Evolutionary conservation across 1,140 invertebrate genomes (phyloP), one percentile per base, ranked within the genome.

Genomic region (Drosophila mojavensis): DNA sequence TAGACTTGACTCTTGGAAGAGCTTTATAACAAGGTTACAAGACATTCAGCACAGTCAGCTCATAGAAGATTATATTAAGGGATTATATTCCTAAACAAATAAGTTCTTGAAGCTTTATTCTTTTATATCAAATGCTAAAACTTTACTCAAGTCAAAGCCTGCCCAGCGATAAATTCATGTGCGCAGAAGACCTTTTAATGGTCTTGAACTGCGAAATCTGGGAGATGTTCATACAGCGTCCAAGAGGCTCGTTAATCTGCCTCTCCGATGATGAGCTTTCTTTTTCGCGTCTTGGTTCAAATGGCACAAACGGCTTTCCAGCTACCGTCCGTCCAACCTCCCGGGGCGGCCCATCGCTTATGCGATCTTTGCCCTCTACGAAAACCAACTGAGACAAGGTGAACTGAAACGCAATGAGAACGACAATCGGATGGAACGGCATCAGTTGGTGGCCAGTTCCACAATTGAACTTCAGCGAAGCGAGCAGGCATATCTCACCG

Each of bases 391-490:
- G 15, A 28, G 67, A 36, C 79, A 86, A 88, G 82, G 83, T 86
- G 68, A 85, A 81, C 60, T 36, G 10, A 17, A 17, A 41, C 41
- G 61, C 41, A 70, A 48, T 48, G 39, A 67, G 69, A 72, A 62
- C 47, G 55, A 75, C 73, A 68, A 51, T 61, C 51, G 58, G 62
- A 75, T 64, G 20, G 20, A 24, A 60, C 17, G 20, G 43, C 50
- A 47, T 61, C 51, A 53, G 66, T 71, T 64, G 61, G 68, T 20
- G 33, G 53, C 10, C 30, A 51, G 60, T 63, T 54, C 48, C 73
- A 72, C 20, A 62, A 69, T 63, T 70, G 78, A 82, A 71, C 76
- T 73, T 79, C 83, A 88, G 54, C 84, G 60, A 88, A 88, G 74
- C 84, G 84, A 81, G 30, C 75, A 86, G 63, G 63, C 65, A 62